Percentiles rank a stretch among this genome's conserved stretches.
These are phyloP conservation scores for Echinops telfairi DNA, from an alignment of 2,113 vertebrate genomes.

Conservation along the genomic window DNA sequence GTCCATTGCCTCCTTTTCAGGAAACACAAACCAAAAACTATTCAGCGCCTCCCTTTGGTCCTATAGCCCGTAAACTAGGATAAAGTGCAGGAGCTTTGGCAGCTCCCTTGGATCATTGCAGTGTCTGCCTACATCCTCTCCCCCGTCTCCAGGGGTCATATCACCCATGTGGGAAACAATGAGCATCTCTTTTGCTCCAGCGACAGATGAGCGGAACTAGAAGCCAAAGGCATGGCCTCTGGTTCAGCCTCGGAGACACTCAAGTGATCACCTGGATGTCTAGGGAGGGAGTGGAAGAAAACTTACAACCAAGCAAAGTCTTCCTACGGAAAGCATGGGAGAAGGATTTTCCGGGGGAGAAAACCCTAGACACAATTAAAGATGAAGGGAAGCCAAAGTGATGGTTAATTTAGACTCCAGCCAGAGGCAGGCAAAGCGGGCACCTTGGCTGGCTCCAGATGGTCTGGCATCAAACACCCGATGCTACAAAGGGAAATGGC, in stretches of 20 bases:
- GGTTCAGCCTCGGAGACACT: neutral
- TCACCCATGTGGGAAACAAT: too few relatives aligned
- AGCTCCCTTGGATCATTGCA: too few relatives aligned
- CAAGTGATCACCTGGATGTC: neutral
- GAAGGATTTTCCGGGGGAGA: neutral
- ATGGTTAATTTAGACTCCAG: neutral
- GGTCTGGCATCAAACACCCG: neutral
- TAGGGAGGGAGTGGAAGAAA: neutral
- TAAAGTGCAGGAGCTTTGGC: too few relatives aligned
- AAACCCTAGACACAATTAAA: neutral
- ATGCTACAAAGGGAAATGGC: neutral
- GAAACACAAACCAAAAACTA: too few relatives aligned
- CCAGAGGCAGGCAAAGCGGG: neutral
- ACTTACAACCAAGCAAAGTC: neutral
- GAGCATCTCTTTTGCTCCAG: neutral
- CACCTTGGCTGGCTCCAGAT: neutral
- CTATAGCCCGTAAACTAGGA: too few relatives aligned
- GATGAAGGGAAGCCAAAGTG: neutral
- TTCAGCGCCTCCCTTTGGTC: too few relatives aligned
- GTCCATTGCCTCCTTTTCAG: too few relatives aligned
- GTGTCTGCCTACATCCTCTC: too few relatives aligned
- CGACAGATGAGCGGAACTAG: neutral
- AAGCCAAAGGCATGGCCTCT: neutral
- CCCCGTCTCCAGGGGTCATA: too few relatives aligned
- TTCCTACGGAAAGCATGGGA: neutral